Evolutionary conservation across 2,113 vertebrate genomes (phyloP).

Genomic region (Vulpes lagopus): DNA sequence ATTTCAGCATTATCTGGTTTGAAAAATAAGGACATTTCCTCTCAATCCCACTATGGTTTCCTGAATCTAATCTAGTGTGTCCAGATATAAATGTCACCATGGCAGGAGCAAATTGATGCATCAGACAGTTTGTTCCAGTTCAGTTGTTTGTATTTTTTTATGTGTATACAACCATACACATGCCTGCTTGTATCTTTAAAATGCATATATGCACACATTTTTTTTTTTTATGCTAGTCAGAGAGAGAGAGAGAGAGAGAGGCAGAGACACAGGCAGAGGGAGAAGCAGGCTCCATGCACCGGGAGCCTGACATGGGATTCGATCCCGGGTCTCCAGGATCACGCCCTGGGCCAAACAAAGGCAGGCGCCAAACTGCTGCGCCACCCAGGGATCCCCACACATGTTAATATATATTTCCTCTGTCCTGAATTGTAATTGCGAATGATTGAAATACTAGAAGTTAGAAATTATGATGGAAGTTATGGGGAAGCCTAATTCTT

Average conservation of each 20-base stretch:
- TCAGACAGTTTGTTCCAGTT: neutral
- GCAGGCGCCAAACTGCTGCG: too few relatives aligned
- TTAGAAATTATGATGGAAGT: neutral
- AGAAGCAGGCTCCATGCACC: too few relatives aligned
- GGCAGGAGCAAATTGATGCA: neutral
- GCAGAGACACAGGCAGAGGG: too few relatives aligned
- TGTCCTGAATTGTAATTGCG: neutral
- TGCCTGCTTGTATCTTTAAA: neutral
- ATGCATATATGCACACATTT: neutral
- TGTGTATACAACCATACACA: neutral
- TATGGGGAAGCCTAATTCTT: neutral
- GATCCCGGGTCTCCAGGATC: too few relatives aligned
- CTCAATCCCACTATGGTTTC: neutral
- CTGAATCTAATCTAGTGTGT: neutral
- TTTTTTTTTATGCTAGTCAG: too few relatives aligned
- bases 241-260: too few relatives aligned
- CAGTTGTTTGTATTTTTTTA: neutral
- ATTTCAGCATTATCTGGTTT: neutral
- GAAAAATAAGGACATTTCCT: conserved; percentile 23
- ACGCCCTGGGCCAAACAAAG: too few relatives aligned
- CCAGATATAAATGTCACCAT: neutral
- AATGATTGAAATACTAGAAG: neutral
- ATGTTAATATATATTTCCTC: neutral
- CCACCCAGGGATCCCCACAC: neutral
- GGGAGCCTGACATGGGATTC: too few relatives aligned